These are phyloP conservation scores for Zalophus californianus DNA, from an alignment of 2,797 vertebrate genomes.

Conservation along the genomic window DNA sequence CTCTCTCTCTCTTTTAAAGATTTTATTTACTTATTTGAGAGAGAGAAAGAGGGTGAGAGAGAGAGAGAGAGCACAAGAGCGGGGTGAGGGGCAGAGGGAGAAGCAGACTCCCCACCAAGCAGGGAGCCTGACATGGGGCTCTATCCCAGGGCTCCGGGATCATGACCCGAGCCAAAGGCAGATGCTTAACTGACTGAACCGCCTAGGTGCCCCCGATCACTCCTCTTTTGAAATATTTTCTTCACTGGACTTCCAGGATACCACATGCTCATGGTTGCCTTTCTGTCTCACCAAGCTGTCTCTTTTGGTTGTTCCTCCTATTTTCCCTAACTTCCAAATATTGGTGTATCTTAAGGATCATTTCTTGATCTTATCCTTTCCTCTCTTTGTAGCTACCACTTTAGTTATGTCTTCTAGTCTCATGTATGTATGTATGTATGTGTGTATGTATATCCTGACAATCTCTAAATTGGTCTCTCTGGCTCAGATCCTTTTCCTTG, in stretches of 20 bases:
- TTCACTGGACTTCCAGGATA: not conserved
- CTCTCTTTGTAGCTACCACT: not conserved
- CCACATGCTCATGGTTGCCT: not conserved
- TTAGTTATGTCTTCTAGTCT: not conserved
- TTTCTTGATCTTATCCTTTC: not conserved
- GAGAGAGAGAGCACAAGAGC: not conserved
- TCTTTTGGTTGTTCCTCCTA: not conserved
- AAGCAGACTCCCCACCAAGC: not conserved
- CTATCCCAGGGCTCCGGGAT: not conserved
- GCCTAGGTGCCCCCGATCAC: not conserved
- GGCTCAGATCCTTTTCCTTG: not conserved
- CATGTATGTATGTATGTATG: not conserved
- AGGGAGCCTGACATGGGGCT: not conserved
- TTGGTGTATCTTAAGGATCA: not conserved
- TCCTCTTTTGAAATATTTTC: not conserved
- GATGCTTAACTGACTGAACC: not conserved
- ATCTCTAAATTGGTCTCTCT: not conserved
- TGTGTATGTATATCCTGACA: not conserved
- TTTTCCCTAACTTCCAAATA: not conserved
- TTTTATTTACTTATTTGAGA: not conserved
- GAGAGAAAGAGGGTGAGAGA: not conserved
- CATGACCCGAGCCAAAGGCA: not conserved
- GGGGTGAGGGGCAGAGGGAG: not conserved
- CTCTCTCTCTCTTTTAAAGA: not conserved
- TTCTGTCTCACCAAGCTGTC: not conserved